Evolutionary conservation across 2,113 vertebrate genomes (phyloP), one percentile per base, ranked within the genome.

Genomic region (Archocentrus centrarchus): DNA sequence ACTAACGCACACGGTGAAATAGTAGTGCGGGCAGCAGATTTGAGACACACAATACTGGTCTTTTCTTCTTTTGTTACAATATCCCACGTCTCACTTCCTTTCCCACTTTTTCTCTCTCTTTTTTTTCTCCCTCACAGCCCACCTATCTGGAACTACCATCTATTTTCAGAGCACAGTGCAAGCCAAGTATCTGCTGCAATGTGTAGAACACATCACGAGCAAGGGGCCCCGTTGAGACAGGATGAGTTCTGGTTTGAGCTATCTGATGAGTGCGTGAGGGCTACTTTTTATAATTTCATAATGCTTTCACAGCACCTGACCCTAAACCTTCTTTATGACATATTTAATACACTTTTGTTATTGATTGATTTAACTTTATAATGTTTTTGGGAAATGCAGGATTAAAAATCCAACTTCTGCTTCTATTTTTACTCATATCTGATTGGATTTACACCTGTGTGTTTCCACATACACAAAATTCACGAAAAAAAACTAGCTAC

Each of bases 91-190:
- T 82, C 84, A 91, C 83, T 79, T 75, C 64, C 68, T 89, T 81
- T 82, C 50, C 50, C 84, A 86, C 80, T 80, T 86, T 88, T 70
- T 82, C 73, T 86, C 82, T 37, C 59, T 73, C 83, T 85, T 73
- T 59, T 1, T 0, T 1, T 15, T 22, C 47, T 39, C 39, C 81
- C 77, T 90, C 83, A 32, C 90, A 85, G 78, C 86, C 94, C 88
- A 92, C 87, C 91, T 92, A 90, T 91, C 81, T 91, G 85, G 85
- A 92, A 82, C 92, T 86, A 7, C 53, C 2, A 24, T 89, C 91
- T 93, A 94, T 94, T 94, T 92, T 83, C 32, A 85, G 92, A 90
- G 79, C 80, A 62, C 44, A 3, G 66, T 64, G 79, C 79, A 17
- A 77, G 87, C 91, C 91, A 92, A 91, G 86, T 80, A 88, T 80